Conservation (phyloP, 2,113 vertebrate genomes). For the Pseudorasbora parva region DNA sequence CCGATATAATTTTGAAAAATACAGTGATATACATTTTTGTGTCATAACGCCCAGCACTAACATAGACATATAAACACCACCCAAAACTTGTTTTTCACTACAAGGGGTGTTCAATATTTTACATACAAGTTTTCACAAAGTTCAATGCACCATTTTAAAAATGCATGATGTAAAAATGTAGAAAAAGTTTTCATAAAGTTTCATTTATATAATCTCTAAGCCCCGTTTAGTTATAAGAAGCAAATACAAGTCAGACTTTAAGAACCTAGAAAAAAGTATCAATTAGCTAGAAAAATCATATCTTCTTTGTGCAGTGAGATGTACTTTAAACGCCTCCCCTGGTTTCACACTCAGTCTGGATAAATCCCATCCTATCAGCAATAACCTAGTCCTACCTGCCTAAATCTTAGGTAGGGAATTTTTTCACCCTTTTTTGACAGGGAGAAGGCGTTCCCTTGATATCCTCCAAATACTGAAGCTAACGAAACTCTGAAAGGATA, state of each 20-base stretch:
- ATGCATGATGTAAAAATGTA: not conserved
- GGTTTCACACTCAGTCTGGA: slow-evolving; percentile 4
- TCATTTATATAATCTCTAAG: slow-evolving; percentile 3
- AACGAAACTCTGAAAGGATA: slow-evolving; percentile 61
- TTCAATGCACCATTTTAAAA: not conserved
- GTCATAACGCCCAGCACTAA: no score
- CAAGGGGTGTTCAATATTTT: not conserved
- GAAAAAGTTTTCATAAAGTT: not conserved
- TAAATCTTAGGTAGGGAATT: slow-evolving; percentile 42
- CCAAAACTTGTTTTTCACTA: no score
- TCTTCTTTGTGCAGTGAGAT: slow-evolving; percentile 7
- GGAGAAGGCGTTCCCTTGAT: slow-evolving; percentile 42
- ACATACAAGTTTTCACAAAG: not conserved
- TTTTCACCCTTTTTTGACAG: slow-evolving; percentile 10
- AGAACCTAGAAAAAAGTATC: not conserved
- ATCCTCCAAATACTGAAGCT: slow-evolving; percentile 40
- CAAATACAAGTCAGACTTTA: not conserved
- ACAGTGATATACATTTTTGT: no score
- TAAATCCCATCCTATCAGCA: slow-evolving; percentile 34
- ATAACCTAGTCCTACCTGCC: slow-evolving; percentile 44
- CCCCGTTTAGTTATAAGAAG: not conserved
- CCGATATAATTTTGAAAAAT: no score
- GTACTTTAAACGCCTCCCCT: slow-evolving; percentile 7
- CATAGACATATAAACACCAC: no score
- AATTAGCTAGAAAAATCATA: slow-evolving; percentile 10